These are phyloP conservation scores for Oryctes rhinoceros DNA, from an alignment of 1,140 invertebrate species.

Conservation along the genomic window DNA sequence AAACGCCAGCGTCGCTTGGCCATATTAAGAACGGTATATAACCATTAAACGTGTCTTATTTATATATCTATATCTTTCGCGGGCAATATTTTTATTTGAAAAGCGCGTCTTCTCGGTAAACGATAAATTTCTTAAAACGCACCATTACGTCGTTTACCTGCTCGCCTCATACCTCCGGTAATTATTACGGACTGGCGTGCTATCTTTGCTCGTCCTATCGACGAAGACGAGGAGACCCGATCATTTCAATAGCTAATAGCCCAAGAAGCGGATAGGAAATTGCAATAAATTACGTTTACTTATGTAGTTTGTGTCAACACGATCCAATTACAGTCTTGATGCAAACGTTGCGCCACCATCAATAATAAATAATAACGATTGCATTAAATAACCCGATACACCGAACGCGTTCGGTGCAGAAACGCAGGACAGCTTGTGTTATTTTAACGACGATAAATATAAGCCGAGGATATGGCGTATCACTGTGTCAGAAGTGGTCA, in stretches of 20 bases:
- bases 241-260: constrained; percentile 18
- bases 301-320: constrained; percentile 36
- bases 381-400: constrained; percentile 1
- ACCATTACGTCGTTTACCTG: neutral
- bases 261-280: constrained; percentile 25
- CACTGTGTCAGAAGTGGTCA: neutral
- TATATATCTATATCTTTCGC: neutral
- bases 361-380: constrained; percentile 34
- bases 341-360: constrained; percentile 17
- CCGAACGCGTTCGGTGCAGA: neutral
- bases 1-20: neutral
- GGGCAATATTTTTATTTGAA: constrained; percentile 14
- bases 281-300: constrained; percentile 27
- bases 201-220: neutral
- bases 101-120: neutral
- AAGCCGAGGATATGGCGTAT: neutral
- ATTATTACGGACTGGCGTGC: neutral
- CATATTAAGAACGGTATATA: neutral
- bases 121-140: neutral
- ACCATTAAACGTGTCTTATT: constrained; percentile 3
- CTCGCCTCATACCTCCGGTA: neutral
- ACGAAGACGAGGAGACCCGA: neutral
- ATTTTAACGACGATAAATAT: constrained; percentile 7
- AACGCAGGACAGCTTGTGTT: neutral
- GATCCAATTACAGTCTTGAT: constrained; percentile 32